Conservation (phyloP, 2,888 invertebrate genomes). For the Aradus depressus region DNA sequence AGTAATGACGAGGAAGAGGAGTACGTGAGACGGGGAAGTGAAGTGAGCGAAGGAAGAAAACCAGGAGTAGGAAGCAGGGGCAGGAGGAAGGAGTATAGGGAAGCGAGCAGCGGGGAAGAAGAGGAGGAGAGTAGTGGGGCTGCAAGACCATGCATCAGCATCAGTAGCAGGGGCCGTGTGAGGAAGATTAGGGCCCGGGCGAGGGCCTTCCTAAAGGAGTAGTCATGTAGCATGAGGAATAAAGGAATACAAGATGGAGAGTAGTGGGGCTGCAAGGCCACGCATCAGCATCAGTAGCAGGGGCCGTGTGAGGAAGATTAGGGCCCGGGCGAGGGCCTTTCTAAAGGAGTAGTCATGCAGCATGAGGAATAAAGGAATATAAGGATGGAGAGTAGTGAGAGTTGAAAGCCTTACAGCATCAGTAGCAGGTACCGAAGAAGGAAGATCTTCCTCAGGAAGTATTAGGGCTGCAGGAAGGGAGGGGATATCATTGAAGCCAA, state of each 20-base stretch:
- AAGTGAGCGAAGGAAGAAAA: background rate
- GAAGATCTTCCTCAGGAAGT: too few relatives aligned
- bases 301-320: conserved; percentile 72
- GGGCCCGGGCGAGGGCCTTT: conserved; percentile 59
- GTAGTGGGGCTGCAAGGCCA: conserved; percentile 28
- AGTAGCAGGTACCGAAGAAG: too few relatives aligned
- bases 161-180: conserved; percentile 73
- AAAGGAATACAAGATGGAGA: too few relatives aligned
- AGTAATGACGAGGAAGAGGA: background rate
- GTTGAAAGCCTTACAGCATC: too few relatives aligned
- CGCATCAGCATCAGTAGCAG: conserved; percentile 60
- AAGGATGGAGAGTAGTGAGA: too few relatives aligned
- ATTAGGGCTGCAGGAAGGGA: too few relatives aligned
- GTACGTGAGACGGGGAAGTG: background rate
- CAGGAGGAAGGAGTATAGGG: background rate
- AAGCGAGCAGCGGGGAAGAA: conserved; percentile 9
- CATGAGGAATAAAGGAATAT: too few relatives aligned
- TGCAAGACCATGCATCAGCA: conserved; percentile 40
- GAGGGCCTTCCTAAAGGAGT: conserved; percentile 40
- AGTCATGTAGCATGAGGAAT: too few relatives aligned
- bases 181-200: conserved; percentile 72
- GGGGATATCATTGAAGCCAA: too few relatives aligned
- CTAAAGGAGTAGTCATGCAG: conserved; percentile 26
- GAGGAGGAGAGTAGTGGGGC: conserved; percentile 23
- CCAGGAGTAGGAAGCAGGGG: background rate